phyloP scores from a whole-genome alignment of 2,888 invertebrate species.

The Drosophila austrosaltans region DNA sequence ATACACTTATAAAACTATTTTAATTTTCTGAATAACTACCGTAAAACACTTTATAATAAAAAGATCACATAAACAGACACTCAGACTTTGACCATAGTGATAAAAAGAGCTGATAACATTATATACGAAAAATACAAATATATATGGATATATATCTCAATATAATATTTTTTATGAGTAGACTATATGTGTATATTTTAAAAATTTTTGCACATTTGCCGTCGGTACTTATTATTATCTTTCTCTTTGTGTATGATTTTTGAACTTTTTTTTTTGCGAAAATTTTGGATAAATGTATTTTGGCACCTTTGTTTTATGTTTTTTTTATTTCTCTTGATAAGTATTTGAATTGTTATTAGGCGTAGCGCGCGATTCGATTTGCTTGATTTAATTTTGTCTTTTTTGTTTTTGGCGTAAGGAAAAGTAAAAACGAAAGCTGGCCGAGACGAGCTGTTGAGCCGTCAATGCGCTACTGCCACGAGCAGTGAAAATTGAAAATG shows the following conservation, averaged over 20 bases:
- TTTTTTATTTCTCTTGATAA: constrained; percentile 1
- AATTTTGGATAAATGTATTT: constrained; percentile 15
- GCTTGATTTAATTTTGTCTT: constrained; percentile 12
- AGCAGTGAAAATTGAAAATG: constrained; percentile 81
- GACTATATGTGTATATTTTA: not conserved
- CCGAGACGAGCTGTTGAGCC: constrained; percentile 82
- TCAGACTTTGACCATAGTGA: constrained; percentile 35
- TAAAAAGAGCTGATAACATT: constrained; percentile 32
- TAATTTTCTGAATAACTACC: constrained; percentile 16
- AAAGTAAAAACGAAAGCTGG: constrained; percentile 61
- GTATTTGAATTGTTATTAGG: not conserved
- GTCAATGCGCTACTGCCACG: constrained; percentile 80
- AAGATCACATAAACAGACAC: constrained; percentile 44
- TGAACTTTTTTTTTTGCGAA: not conserved
- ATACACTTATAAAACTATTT: not conserved
- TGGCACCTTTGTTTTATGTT: constrained; percentile 18
- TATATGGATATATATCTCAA: constrained; percentile 15
- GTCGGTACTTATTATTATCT: not conserved
- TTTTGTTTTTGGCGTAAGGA: constrained; percentile 32
- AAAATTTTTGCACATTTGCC: not conserved
- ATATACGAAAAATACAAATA: constrained; percentile 27
- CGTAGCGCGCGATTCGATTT: constrained; percentile 13
- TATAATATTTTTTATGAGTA: constrained; percentile 14
- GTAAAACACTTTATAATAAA: constrained; percentile 24
- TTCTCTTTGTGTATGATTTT: not conserved